phyloP scores from a whole-genome alignment of 2,888 invertebrate genomes.

The Habrosyne pyritoides region DNA sequence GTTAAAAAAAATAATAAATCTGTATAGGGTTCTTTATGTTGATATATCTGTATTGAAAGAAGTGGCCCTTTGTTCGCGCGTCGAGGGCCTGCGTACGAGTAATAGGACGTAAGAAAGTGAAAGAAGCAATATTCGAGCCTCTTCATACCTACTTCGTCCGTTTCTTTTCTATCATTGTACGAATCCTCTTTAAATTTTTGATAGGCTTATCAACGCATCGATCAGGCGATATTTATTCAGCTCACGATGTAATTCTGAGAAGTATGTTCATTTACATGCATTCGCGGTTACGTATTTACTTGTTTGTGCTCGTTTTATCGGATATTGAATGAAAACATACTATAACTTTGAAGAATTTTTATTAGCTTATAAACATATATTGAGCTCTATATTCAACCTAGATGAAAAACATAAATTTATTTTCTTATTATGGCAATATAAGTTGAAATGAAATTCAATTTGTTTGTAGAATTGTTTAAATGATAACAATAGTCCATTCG shows the following conservation, averaged over 20 bases:
- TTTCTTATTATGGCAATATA: background rate
- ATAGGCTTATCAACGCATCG: conserved; percentile 76
- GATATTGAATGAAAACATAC: conserved; percentile 60
- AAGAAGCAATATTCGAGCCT: conserved; percentile 60
- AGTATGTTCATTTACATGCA: conserved; percentile 76
- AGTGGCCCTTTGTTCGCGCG: conserved; percentile 59
- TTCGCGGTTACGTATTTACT: conserved; percentile 64
- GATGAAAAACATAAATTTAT: background rate
- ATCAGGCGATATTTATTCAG: conserved; percentile 75
- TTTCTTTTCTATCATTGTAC: conserved; percentile 58
- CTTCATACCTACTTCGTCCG: conserved; percentile 54
- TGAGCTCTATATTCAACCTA: conserved; percentile 1
- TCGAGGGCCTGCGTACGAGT: conserved; percentile 52
- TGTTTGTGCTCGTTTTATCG: conserved; percentile 63
- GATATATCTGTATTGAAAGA: conserved; percentile 53
- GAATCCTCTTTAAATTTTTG: conserved; percentile 70
- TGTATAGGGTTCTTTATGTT: conserved; percentile 33
- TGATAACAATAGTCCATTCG: background rate
- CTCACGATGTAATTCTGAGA: conserved; percentile 71
- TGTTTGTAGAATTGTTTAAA: background rate
- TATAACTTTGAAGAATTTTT: conserved; percentile 39
- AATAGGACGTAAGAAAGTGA: conserved; percentile 57
- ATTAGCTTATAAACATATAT: conserved; percentile 20
- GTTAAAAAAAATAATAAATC: background rate
- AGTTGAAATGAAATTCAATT: no score